Evolutionary conservation across 2,113 vertebrate genomes (phyloP).

Genomic region (Chionodraco myersi): DNA sequence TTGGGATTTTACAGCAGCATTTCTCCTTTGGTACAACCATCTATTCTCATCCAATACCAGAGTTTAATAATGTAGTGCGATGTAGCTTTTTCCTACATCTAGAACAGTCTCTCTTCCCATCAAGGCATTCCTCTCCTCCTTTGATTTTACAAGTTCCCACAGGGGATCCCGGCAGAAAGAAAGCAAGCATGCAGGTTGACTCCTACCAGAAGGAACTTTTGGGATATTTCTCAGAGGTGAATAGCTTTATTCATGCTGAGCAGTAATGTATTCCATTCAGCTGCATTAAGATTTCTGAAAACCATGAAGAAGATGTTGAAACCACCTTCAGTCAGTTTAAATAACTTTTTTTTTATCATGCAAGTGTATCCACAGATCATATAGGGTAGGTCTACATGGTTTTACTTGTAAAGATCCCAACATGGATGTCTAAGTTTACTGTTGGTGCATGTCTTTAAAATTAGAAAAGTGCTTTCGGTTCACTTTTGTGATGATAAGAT

Average conservation of each 20-base stretch:
- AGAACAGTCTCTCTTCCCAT: neutral
- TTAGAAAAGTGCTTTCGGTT: too few relatives aligned
- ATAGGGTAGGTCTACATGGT: neutral
- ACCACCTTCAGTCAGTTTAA: constrained; percentile 30
- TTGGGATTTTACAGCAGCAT: neutral
- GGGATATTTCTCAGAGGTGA: constrained; percentile 46
- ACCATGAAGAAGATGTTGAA: constrained; percentile 6
- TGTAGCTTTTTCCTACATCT: neutral
- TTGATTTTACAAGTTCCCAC: constrained; percentile 18
- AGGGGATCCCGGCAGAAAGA: constrained; percentile 33
- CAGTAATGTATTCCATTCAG: constrained; percentile 40
- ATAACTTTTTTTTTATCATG: neutral
- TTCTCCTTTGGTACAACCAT: neutral
- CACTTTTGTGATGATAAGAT: neutral
- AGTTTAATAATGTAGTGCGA: neutral
- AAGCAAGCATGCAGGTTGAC: constrained; percentile 20
- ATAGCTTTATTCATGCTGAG: constrained; percentile 56
- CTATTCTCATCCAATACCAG: neutral
- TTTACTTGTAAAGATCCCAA: neutral
- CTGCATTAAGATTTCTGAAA: constrained; percentile 17
- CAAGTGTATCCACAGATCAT: constrained; percentile 1
- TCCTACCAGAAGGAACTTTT: constrained; percentile 18
- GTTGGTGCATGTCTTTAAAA: too few relatives aligned
- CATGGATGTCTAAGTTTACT: neutral
- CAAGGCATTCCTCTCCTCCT: constrained; percentile 6